Evolutionary conservation across 2,113 vertebrate species (phyloP), one percentile per base, ranked within the genome.

Genomic region (Callopanchax toddi): DNA sequence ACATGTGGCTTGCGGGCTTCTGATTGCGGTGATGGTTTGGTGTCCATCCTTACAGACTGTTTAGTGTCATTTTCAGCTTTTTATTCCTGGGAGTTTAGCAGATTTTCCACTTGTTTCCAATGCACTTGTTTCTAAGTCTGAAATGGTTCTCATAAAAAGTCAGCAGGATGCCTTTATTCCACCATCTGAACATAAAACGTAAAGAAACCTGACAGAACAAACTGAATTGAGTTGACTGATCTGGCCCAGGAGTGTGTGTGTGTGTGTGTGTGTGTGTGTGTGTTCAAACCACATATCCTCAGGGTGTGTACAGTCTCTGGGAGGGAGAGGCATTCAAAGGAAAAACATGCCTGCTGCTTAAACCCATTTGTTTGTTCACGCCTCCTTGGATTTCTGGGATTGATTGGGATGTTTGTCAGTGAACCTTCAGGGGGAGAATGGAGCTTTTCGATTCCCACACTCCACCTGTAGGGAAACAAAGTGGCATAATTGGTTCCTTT

Each of bases 1-100:
- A 32, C 60, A 86, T 89, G 86, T 77, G 88, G 88, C 83, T 76
- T 87, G 87, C 56, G 87, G 87, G 74, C 75, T 76, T 67, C 63
- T 71, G 74, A 44, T 63, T 86, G 85, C 53, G 85, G 87, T 74
- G 82, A 78, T 78, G 87, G 78, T 75, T 80, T 63, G 79, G 74
- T 59, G 76, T 81, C 71, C 77, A 45, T 74, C 67, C 58, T 18
- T 60, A 32, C 32, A 26, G 56, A 65, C 46, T 59, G 65, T 67
- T 79, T 53, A 61, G 55, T 10, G 25, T 79, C 71, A 45, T 71
- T 56, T 64, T 81, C 40, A 11, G 18, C 37, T 43, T 57, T n/a
- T 54, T 20, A 67, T 58, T 59, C 60, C 48, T 74, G 78, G 74
- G 76, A 77, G 45, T 62, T 36, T 48, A n/a, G 15, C 17, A 36